Percentiles rank a stretch among this genome's conserved stretches.
phyloP scores from a whole-genome alignment of 2,888 invertebrate genomes.

The Neoaliturus tenellus region DNA sequence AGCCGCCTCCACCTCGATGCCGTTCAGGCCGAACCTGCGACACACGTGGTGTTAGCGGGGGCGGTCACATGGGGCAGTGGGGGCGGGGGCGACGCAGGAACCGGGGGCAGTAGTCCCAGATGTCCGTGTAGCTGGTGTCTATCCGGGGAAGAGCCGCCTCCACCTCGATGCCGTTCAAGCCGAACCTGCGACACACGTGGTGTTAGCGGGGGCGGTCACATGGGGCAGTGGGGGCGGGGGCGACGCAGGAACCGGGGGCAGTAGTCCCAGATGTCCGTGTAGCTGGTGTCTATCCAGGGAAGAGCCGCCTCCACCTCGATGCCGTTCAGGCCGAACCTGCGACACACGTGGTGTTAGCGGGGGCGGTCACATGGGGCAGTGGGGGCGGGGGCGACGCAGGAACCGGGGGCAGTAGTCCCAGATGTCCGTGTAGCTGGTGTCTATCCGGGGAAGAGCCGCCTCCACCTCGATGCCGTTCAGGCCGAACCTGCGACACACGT shows the following conservation, averaged over 20 bases:
- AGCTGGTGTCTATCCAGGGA: slow-evolving; percentile 70
- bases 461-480: slow-evolving; percentile 70
- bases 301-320: slow-evolving; percentile 70
- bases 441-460: slow-evolving; percentile 70
- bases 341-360: slow-evolving; percentile 64
- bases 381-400: slow-evolving; percentile 65
- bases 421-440: slow-evolving; percentile 70
- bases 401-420: slow-evolving; percentile 70
- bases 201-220: slow-evolving; percentile 68
- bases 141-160: slow-evolving; percentile 70
- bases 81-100: slow-evolving; percentile 64
- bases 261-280: background rate
- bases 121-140: slow-evolving; percentile 70
- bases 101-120: slow-evolving; percentile 68
- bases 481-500: slow-evolving; percentile 68
- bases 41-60: slow-evolving; percentile 68
- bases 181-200: slow-evolving; percentile 68
- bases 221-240: slow-evolving; percentile 65
- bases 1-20: slow-evolving; percentile 70
- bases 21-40: slow-evolving; percentile 69
- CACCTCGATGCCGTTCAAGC: slow-evolving; percentile 70
- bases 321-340: slow-evolving; percentile 69
- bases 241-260: slow-evolving; percentile 62
- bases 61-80: slow-evolving; percentile 62
- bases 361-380: too few relatives aligned